phyloP scores from a whole-genome alignment of 2,888 invertebrate genomes.

The Heliconius cydno region DNA sequence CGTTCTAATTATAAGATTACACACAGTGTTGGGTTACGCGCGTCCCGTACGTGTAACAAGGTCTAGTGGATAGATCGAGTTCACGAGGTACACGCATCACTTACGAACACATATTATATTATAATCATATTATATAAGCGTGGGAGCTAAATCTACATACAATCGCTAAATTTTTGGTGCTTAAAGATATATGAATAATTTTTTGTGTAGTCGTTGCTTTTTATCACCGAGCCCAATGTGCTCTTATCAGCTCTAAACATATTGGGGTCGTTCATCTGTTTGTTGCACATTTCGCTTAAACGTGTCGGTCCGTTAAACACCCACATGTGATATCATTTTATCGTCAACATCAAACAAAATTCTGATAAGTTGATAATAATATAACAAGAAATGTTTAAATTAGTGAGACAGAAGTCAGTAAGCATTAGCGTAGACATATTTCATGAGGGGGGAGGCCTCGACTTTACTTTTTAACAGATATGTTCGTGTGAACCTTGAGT shows the following conservation, averaged over 20 bases:
- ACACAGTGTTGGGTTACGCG: conserved; percentile 70
- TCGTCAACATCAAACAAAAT: background rate
- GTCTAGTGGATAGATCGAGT: conserved; percentile 78
- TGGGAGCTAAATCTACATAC: conserved; percentile 53
- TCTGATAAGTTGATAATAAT: background rate
- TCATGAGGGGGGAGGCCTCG: too few relatives aligned
- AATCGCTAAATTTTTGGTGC: conserved; percentile 38
- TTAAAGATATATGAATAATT: conserved; percentile 33
- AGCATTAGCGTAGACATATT: too few relatives aligned
- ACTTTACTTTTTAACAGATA: too few relatives aligned
- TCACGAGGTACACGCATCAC: conserved; percentile 66
- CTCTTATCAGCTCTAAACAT: conserved; percentile 38
- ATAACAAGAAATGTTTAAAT: background rate
- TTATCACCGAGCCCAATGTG: conserved; percentile 42
- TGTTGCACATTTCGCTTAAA: conserved; percentile 27
- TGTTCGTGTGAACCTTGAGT: too few relatives aligned
- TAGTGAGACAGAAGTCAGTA: background rate
- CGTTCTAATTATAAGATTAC: conserved; percentile 68
- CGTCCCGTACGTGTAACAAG: conserved; percentile 76
- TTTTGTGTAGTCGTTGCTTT: conserved; percentile 23
- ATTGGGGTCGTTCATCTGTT: conserved; percentile 38
- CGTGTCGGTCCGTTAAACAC: background rate
- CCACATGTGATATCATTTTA: background rate
- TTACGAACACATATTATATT: conserved; percentile 28
- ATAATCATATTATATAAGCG: conserved; percentile 55